A percentile compares a stretch with the other conserved stretches of the same genome.
Evolutionary conservation across 2,888 invertebrate genomes (phyloP).

Genomic region (Tetropium fuscum): DNA sequence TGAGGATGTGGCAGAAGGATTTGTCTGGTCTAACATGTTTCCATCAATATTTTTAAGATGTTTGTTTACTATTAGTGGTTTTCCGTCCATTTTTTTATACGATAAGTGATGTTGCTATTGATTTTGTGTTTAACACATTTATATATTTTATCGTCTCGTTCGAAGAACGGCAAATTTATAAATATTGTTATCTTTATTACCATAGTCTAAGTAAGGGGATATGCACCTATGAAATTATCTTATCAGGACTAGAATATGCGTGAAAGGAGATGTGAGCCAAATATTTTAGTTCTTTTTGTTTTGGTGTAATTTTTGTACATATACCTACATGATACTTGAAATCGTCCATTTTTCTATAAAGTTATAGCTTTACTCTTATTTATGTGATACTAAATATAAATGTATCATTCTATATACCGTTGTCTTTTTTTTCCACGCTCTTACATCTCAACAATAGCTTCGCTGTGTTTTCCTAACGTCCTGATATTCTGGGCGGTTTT

Average conservation of each 20-base stretch:
- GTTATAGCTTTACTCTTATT: constrained; percentile 27
- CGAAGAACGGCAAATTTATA: constrained; percentile 47
- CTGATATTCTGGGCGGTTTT: too few species aligned
- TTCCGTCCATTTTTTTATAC: constrained; percentile 35
- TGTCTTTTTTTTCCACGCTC: neutral
- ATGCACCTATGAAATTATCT: constrained; percentile 14
- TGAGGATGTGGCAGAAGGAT: neutral
- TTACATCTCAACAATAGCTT: neutral
- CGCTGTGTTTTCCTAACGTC: too few species aligned
- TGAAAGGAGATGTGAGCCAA: too few species aligned
- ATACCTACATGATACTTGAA: neutral
- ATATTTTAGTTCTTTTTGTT: too few species aligned
- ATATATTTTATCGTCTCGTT: constrained; percentile 55
- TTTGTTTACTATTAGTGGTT: constrained; percentile 5
- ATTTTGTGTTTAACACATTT: constrained; percentile 53
- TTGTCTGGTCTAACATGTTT: constrained; percentile 11
- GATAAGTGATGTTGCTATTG: constrained; percentile 38
- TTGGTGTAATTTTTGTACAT: constrained; percentile 18
- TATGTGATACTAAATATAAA: constrained; percentile 33
- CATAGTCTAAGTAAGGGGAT: constrained; percentile 36
- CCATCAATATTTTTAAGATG: constrained; percentile 17
- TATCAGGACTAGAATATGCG: constrained; percentile 4
- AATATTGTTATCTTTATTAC: constrained; percentile 52
- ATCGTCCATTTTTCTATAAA: constrained; percentile 28
- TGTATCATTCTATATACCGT: constrained; percentile 14